Conservation (phyloP, 2,797 vertebrate genomes). For the Mus spretus region DNA sequence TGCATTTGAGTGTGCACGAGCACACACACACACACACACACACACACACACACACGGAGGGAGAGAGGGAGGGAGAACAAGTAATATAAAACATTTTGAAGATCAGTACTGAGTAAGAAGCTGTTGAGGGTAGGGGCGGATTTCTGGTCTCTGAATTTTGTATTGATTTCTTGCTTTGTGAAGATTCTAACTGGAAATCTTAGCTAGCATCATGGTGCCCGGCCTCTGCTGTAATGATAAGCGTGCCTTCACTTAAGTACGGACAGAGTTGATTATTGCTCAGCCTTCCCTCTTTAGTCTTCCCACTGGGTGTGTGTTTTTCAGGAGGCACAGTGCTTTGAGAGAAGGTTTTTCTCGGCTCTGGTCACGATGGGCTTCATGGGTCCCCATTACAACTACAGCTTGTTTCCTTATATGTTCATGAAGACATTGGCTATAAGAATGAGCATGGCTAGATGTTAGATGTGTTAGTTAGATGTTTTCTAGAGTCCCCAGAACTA, state of each 20-base stretch:
- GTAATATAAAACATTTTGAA: background rate
- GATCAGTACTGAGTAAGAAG: background rate
- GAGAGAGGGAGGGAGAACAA: background rate
- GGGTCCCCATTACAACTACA: background rate
- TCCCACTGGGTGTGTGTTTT: background rate
- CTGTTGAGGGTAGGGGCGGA: background rate
- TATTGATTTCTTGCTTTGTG: background rate
- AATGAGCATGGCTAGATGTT: background rate
- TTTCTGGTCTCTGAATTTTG: background rate
- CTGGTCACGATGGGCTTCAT: background rate
- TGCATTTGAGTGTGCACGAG: fast-evolving
- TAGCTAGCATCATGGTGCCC: background rate
- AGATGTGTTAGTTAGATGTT: constrained; percentile 25
- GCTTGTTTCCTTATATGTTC: background rate
- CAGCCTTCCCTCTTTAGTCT: background rate
- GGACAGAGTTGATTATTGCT: background rate
- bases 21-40: background rate
- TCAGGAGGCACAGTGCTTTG: background rate
- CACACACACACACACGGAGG: background rate
- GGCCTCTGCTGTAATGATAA: background rate
- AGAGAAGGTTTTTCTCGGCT: background rate
- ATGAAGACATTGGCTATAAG: background rate
- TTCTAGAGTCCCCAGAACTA: constrained; percentile 14
- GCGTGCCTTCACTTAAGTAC: background rate
- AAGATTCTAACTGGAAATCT: background rate